Conservation (phyloP, 2,888 invertebrate genomes). For the Gymnoscelis rufifasciata region DNA sequence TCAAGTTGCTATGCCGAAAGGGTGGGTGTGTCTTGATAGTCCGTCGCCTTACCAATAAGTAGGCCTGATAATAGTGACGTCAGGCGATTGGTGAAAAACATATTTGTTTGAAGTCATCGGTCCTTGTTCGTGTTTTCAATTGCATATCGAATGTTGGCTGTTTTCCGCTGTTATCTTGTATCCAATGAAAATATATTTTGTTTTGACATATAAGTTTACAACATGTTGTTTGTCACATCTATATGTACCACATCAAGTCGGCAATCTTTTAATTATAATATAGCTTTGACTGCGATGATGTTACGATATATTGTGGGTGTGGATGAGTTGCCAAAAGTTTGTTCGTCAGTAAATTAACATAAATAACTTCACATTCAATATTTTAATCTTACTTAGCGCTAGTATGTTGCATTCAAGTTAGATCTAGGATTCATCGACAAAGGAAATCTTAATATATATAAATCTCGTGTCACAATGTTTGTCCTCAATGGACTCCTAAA, state of each 20-base stretch:
- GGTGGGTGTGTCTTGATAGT: conserved; percentile 74
- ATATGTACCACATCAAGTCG: conserved; percentile 18
- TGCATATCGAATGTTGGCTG: conserved; percentile 53
- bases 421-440: too few relatives aligned
- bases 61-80: conserved; percentile 55
- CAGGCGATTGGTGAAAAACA: conserved; percentile 61
- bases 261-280: not conserved
- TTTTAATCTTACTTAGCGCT: too few relatives aligned
- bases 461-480: too few relatives aligned
- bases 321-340: not conserved
- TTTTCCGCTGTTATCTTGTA: conserved; percentile 73
- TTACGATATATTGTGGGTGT: not conserved
- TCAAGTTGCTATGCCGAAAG: conserved; percentile 55
- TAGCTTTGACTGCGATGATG: not conserved
- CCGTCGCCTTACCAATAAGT: conserved; percentile 40
- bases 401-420: too few relatives aligned
- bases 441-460: too few relatives aligned
- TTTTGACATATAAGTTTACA: conserved; percentile 57
- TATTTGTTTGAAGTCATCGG: conserved; percentile 61
- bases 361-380: too few relatives aligned
- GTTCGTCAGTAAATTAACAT: too few relatives aligned
- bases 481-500: too few relatives aligned
- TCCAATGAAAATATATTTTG: conserved; percentile 63
- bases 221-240: conserved; percentile 51
- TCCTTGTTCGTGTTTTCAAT: conserved; percentile 64